Evolutionary conservation across 1,140 invertebrate genomes (phyloP).

Genomic region (Cepaea nemoralis): DNA sequence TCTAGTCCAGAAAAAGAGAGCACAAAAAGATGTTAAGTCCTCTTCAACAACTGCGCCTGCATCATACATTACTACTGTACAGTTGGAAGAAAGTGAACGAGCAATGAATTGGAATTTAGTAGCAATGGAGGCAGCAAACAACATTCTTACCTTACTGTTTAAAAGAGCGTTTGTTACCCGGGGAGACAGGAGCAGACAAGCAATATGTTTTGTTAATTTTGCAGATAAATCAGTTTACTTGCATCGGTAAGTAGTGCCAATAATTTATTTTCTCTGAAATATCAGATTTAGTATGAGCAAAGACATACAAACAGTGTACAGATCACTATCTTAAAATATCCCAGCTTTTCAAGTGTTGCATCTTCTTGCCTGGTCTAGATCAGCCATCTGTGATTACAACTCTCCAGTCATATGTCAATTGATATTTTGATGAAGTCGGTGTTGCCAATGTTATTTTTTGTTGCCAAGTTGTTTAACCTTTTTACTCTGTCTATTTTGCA

Average conservation of each 20-base stretch:
- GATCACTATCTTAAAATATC: too few relatives aligned
- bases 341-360: too few relatives aligned
- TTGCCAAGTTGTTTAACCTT: too few relatives aligned
- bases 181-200: background rate
- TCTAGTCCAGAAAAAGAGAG: constrained; percentile 16
- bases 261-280: too few relatives aligned
- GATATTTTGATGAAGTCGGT: too few relatives aligned
- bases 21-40: background rate
- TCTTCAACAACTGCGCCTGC: background rate
- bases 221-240: background rate
- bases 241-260: constrained; percentile 24
- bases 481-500: too few relatives aligned
- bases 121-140: constrained; percentile 19
- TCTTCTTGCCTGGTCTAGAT: too few relatives aligned
- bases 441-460: too few relatives aligned
- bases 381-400: too few relatives aligned
- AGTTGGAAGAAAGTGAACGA: constrained; percentile 16
- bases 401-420: too few relatives aligned
- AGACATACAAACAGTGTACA: too few relatives aligned
- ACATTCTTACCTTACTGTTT: background rate
- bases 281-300: too few relatives aligned
- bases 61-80: constrained; percentile 6
- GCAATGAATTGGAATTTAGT: constrained; percentile 10
- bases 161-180: background rate
- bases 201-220: constrained; percentile 36